These are phyloP conservation scores for Hyperoplus immaculatus DNA, from an alignment of 2,797 vertebrate genomes.

Conservation along the genomic window DNA sequence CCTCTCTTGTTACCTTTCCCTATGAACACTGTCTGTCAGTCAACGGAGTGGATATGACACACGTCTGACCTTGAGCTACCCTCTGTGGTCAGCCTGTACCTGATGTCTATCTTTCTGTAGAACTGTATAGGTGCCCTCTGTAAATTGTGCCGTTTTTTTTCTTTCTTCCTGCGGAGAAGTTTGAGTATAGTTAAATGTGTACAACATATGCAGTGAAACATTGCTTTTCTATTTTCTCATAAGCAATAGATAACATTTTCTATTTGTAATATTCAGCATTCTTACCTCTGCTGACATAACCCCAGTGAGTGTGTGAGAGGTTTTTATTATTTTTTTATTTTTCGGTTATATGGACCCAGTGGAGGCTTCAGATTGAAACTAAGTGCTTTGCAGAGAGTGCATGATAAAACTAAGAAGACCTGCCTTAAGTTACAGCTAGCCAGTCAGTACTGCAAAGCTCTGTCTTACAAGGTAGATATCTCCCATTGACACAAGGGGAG, in stretches of 20 bases:
- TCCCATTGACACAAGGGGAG: conserved; percentile 64
- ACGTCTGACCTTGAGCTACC: conserved; percentile 61
- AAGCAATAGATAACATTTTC: too few species aligned
- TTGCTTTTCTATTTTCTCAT: too few species aligned
- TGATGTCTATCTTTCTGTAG: conserved; percentile 16
- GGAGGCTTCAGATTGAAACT: conserved; percentile 45
- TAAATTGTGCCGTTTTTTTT: conserved; percentile 1
- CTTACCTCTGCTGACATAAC: conserved; percentile 35
- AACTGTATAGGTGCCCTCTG: background rate
- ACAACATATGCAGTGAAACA: too few species aligned
- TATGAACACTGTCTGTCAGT: conserved; percentile 54
- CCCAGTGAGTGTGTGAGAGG: conserved; percentile 11
- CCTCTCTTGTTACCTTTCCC: conserved; percentile 70
- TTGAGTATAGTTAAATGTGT: background rate
- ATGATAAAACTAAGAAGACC: conserved; percentile 47
- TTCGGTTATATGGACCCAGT: conserved; percentile 23
- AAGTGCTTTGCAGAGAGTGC: conserved; percentile 64
- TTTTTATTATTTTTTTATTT: conserved; percentile 29
- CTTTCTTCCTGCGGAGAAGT: background rate
- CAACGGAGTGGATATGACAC: conserved; percentile 58
- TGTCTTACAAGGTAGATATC: conserved; percentile 8
- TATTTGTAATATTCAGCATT: background rate
- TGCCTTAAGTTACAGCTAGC: conserved; percentile 12
- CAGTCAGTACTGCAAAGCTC: conserved; percentile 39
- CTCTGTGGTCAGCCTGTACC: conserved; percentile 37